These are phyloP conservation scores for Notospermus geniculatus DNA, from an alignment of 1,140 invertebrate species.

Conservation along the genomic window DNA sequence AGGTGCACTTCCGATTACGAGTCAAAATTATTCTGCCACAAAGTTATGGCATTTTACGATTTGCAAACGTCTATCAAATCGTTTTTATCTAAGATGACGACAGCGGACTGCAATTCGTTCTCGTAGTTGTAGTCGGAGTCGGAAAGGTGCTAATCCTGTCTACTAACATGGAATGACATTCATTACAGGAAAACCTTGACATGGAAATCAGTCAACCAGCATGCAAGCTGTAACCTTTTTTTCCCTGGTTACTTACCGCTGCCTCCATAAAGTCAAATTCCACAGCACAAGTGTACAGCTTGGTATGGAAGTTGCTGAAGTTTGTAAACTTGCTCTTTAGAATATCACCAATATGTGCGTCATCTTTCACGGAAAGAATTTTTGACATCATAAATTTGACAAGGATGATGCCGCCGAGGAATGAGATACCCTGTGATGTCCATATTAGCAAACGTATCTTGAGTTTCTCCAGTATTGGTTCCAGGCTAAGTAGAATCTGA, in stretches of 20 bases:
- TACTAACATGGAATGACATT: too few species aligned
- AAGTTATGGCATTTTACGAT: too few species aligned
- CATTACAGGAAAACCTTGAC: background rate
- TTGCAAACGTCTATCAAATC: too few species aligned
- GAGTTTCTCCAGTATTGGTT: constrained; percentile 46
- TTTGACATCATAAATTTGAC: constrained; percentile 58
- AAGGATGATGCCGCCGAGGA: constrained; percentile 48
- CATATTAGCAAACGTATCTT: constrained; percentile 36
- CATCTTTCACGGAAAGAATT: constrained; percentile 60
- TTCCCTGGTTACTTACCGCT: constrained; percentile 50
- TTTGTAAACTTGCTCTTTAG: constrained; percentile 72
- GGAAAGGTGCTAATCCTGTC: too few species aligned
- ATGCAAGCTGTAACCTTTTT: too few species aligned
- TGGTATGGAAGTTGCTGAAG: constrained; percentile 77
- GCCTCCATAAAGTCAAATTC: constrained; percentile 78
- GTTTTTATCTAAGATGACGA: too few species aligned
- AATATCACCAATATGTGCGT: constrained; percentile 75
- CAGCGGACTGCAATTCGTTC: too few species aligned
- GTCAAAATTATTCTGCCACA: too few species aligned
- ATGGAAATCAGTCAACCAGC: too few species aligned
- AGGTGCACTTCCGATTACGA: too few species aligned
- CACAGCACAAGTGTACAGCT: constrained; percentile 78
- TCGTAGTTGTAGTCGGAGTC: too few species aligned
- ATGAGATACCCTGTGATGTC: constrained; percentile 49
- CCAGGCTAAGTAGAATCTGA: constrained; percentile 52